Evolutionary conservation across 2,888 invertebrate genomes (phyloP).

Genomic region (Pinctada fucata): DNA sequence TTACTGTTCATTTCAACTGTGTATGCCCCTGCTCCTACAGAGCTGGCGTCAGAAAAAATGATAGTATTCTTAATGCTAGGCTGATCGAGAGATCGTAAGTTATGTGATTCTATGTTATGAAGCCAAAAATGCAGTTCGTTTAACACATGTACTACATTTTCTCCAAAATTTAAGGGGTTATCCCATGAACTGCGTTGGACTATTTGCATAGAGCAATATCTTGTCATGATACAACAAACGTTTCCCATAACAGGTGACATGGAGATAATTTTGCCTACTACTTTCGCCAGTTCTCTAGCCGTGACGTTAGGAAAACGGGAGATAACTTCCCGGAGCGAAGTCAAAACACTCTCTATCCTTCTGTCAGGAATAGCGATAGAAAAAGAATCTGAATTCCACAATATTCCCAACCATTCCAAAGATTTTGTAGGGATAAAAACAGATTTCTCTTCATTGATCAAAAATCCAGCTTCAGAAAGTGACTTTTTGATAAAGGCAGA

Average conservation of each 20-base stretch:
- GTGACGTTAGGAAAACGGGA: slow-evolving; percentile 7
- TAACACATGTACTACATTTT: too few species aligned
- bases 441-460: slow-evolving; percentile 23
- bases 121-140: slow-evolving; percentile 13
- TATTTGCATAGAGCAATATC: slow-evolving; percentile 5
- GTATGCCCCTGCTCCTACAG: neutral
- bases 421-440: slow-evolving; percentile 23
- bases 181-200: slow-evolving; percentile 12
- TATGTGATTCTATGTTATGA: neutral
- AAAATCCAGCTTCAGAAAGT: slow-evolving; percentile 18
- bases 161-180: too few species aligned
- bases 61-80: neutral
- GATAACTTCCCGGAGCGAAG: neutral
- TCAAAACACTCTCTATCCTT: too few species aligned
- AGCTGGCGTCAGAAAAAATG: neutral
- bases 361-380: too few species aligned
- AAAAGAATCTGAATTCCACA: too few species aligned
- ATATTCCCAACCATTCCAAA: too few species aligned
- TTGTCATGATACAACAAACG: slow-evolving; percentile 6
- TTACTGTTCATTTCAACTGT: too few species aligned
- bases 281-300: too few species aligned
- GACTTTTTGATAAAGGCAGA: slow-evolving; percentile 13
- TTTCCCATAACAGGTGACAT: slow-evolving; percentile 16
- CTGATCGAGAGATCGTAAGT: neutral
- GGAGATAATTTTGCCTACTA: too few species aligned